These are phyloP conservation scores for Isaurus tuberculatus DNA, from an alignment of 92 coral and sea anemone species.

Conservation along the genomic window DNA sequence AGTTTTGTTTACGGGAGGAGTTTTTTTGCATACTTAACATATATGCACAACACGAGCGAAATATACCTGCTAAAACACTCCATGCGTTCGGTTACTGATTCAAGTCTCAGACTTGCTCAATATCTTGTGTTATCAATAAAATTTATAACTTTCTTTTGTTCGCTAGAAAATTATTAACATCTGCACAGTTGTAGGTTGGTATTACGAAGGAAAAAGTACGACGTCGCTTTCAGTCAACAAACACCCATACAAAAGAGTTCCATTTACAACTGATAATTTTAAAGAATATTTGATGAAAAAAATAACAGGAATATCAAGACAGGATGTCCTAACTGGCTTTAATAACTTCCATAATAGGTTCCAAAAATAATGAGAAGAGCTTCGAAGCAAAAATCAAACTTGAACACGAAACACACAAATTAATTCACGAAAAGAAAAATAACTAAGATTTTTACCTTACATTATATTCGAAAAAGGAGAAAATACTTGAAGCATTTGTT, in stretches of 20 bases:
- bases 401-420: slow-evolving; percentile 25
- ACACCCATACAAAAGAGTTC: slow-evolving; percentile 16
- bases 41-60: slow-evolving; percentile 43
- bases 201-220: slow-evolving; percentile 2
- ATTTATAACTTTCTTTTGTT: background rate
- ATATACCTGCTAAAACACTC: slow-evolving; percentile 36
- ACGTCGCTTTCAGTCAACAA: slow-evolving; percentile 18
- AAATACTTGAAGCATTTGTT: slow-evolving; percentile 9
- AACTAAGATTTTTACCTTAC: slow-evolving; percentile 29
- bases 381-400: slow-evolving; percentile 1
- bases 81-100: slow-evolving; percentile 24
- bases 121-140: background rate
- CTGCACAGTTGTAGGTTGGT: background rate
- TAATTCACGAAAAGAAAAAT: slow-evolving; percentile 35
- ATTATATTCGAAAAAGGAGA: background rate
- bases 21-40: slow-evolving; percentile 36
- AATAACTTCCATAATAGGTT: background rate
- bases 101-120: slow-evolving; percentile 7
- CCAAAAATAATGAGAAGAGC: background rate
- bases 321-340: background rate
- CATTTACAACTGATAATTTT: slow-evolving; percentile 27
- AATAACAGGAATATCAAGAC: background rate
- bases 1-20: slow-evolving; percentile 26
- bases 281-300: background rate
- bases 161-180: background rate